Base-by-base conservation (phyloP, 1,140 invertebrate genomes). In the Aphaenogaster rudis region DNA sequence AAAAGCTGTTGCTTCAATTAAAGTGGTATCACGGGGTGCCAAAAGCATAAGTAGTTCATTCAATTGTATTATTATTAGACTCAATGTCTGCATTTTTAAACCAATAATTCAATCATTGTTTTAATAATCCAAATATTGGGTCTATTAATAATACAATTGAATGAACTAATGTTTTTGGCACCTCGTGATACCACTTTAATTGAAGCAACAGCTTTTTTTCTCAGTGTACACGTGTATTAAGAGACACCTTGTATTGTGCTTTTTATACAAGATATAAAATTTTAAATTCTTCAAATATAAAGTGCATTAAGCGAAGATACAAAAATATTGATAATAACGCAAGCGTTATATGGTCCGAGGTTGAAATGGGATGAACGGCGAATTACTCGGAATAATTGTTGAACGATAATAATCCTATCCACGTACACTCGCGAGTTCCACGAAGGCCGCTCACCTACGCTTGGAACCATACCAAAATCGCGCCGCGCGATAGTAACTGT, bases 371-470 rank as follows among this genome's bases (percentile, higher is more conserved):
- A 36, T 33, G 28, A 45, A 69, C 36, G 28, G 50, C 50, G 36
- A 36, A 42, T 87, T 77, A 82, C 84, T 71, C 0, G 52, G 61
- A 71, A 79, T 67, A 88, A 89, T 90, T 87, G 77, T 90, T 87
- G 57, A 80, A 59, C 84, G 76, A 69, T 81, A 86, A 80, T 86
- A 81, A 80, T 80, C 57, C 36, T 6, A 64, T 63, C 15, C 36
- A 39, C 45, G 28, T 64, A 52, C 28, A 50, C 74, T 50, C 15
- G 52, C 52, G 54, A 76, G 69, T 90, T 89, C 84, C 69, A 42
- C 88, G 88, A 90, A 86, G 88, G 64, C 77, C 78, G 88, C 77
- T 87, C 71, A 90, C 77, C 88, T 87, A 86, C 57, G 69, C 45
- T 89, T 89, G 88, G 84, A 89, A 76, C 33, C n/a, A 4, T 39